Conservation (phyloP, 2,797 vertebrate species). For the Pagetopsis macropterus region DNA sequence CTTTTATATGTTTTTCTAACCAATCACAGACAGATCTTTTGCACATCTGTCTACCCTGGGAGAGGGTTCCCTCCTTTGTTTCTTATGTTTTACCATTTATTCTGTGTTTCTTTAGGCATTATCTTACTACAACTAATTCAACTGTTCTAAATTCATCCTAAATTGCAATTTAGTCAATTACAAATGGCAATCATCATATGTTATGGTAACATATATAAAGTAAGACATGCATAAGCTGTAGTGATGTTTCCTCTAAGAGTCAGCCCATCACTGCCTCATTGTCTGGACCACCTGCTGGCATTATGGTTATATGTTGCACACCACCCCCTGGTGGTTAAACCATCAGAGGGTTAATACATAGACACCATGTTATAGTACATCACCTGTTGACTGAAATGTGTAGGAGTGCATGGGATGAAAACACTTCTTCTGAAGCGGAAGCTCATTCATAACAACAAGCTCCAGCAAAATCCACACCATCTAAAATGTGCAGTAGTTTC, state of each 20-base stretch:
- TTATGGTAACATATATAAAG: background rate
- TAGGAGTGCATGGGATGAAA: background rate
- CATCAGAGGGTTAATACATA: background rate
- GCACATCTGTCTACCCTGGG: too few relatives aligned
- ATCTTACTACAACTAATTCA: background rate
- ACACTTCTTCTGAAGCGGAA: background rate
- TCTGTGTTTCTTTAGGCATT: too few relatives aligned
- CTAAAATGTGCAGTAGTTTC: background rate
- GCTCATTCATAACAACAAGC: background rate
- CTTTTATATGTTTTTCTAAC: too few relatives aligned
- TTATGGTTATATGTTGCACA: constrained; percentile 28
- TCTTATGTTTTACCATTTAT: too few relatives aligned
- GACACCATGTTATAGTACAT: background rate
- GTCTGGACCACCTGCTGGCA: background rate
- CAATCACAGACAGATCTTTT: too few relatives aligned
- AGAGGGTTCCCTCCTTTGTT: too few relatives aligned
- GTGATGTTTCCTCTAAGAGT: background rate
- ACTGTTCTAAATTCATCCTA: background rate
- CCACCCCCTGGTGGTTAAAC: constrained; percentile 54
- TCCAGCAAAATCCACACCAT: background rate
- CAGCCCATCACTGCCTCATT: background rate
- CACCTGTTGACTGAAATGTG: background rate
- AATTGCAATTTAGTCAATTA: background rate
- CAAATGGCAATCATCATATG: background rate
- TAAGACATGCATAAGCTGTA: too few relatives aligned